Base-by-base conservation (phyloP, 2,113 vertebrate genomes). In the Heterotis niloticus region DNA sequence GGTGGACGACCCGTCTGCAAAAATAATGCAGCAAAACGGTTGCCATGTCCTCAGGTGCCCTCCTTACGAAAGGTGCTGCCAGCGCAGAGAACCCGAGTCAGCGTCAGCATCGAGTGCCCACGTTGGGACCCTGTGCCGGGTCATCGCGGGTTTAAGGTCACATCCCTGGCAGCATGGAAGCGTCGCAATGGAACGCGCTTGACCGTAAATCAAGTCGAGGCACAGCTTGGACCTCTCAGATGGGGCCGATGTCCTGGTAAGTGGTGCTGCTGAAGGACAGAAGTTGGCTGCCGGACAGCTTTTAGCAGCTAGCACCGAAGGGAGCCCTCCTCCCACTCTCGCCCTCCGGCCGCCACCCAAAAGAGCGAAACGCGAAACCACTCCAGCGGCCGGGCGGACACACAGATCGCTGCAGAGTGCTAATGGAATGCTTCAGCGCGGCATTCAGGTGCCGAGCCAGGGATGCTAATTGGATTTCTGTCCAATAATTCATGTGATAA, bases 231-330 rank as follows among this genome's bases (percentile, higher is more conserved):
- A 44, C 34, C 34, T 4, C n/a, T 62, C 51, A 18, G 20, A 73
- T 28, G 71, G 1, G 56, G 26, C 24, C 57, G 64, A 24, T 16
- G 23, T 66, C 23, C 64, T 66, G 64, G 17, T 17, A 52, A 16
- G 18, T 20, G n/a, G n/a, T 17, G 52, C n/a, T 16, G 54, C 18
- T 59, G 64, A 77, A 77, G 54, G 73, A 75, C 26, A 26, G 60
- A 77, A 77, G 54, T 34, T 51, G 57, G 76, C 76, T 56, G 64
- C 52, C 57, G 64, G 64, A 67, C 18, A 67, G 76, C n/a, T 66
- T 67, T 77, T 66, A 52, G 64, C 16, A 9, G 11, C 44, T 51
- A 65, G 75, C 9, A 64, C 51, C 51, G 60, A 26, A n/a, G 64
- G 13, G 34, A 60, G 1, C 14, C 64, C 52, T 26, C 65, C 28